Evolutionary conservation across 2,888 invertebrate species (phyloP), one percentile per base, ranked within the genome.

Genomic region (Yponomeuta cagnagella): DNA sequence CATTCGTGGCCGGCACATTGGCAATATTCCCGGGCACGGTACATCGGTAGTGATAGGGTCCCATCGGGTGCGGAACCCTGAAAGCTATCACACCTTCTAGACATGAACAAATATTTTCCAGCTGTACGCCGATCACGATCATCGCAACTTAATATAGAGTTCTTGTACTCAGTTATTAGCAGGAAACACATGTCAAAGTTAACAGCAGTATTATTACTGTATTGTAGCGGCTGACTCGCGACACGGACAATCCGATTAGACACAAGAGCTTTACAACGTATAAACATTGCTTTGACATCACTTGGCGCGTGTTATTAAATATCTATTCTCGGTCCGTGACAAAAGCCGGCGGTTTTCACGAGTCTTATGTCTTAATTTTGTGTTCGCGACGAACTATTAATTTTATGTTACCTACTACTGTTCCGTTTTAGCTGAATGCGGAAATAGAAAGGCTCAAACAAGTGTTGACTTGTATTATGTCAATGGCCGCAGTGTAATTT

Each of bases 281-380:
- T 31, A 33, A 69, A 58, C 58, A n/a, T 69, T 30, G 10, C 58
- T 69, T 69, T 69, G 69, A 69, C 69, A 63, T 52, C n/a, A 10
- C 23, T 43, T 30, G 68, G n/a, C 68, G 37, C n/a, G 30, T 23
- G 71, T 68, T 69, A 71, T 63, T 69, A 69, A 69, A 69, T 63
- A 65, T 33, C 67, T 70, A 70, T 82, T 81, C 84, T 84, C 82
- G 82, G 84, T 79, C 74, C 76, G 80, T 77, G 79, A 77, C 80
- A 73, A 80, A 82, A 79, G 74, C 72, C 69, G 52, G 68, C 68
- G 30, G 67, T 71, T 75, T 77, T 78, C 76, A 80, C 77, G 79
- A 74, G 76, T 84, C 83, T 64, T 64, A 87, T 80, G 80, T 86
- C 83, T 88, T 80, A 82, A 87, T 86, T 82, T 76, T 76, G 77